Evolutionary conservation across 2,888 invertebrate species (phyloP).

Genomic region (Ferrisia virgata): DNA sequence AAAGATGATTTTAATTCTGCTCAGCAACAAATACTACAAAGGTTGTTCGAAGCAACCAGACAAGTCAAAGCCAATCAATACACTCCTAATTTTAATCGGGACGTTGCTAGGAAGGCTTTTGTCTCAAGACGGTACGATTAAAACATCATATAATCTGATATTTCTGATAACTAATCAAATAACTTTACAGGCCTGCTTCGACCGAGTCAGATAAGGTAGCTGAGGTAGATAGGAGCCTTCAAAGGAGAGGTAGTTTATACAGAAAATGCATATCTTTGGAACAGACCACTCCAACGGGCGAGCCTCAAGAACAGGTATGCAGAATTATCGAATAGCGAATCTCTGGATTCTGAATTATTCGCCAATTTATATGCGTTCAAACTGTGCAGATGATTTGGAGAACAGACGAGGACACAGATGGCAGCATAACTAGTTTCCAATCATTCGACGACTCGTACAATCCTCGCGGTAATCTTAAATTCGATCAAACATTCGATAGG

Average conservation of each 20-base stretch:
- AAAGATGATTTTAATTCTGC: conserved; percentile 6
- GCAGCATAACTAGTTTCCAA: conserved; percentile 79
- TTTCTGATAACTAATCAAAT: conserved; percentile 37
- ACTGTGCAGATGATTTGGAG: conserved; percentile 72
- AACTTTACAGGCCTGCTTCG: conserved; percentile 58
- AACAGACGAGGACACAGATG: conserved; percentile 63
- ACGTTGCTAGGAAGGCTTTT: conserved; percentile 38
- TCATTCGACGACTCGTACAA: conserved; percentile 65
- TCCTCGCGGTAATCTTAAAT: conserved; percentile 44
- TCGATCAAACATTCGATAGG: conserved; percentile 78
- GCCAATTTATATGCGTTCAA: not conserved
- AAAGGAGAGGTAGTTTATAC: conserved; percentile 58
- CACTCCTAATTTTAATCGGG: conserved; percentile 1
- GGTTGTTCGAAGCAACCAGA: conserved; percentile 28
- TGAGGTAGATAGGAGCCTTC: conserved; percentile 52
- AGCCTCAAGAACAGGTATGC: conserved; percentile 35
- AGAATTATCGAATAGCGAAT: not conserved
- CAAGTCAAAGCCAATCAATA: conserved; percentile 3
- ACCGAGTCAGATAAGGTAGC: conserved; percentile 63
- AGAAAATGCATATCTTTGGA: conserved; percentile 71
- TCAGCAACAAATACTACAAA: conserved; percentile 26
- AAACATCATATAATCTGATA: not conserved
- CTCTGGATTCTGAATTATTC: not conserved
- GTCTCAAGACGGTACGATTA: conserved; percentile 13
- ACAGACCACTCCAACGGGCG: conserved; percentile 56